These are phyloP conservation scores for Chelonoidis abingdonii DNA, from an alignment of 2,113 vertebrate genomes.

Conservation along the genomic window DNA sequence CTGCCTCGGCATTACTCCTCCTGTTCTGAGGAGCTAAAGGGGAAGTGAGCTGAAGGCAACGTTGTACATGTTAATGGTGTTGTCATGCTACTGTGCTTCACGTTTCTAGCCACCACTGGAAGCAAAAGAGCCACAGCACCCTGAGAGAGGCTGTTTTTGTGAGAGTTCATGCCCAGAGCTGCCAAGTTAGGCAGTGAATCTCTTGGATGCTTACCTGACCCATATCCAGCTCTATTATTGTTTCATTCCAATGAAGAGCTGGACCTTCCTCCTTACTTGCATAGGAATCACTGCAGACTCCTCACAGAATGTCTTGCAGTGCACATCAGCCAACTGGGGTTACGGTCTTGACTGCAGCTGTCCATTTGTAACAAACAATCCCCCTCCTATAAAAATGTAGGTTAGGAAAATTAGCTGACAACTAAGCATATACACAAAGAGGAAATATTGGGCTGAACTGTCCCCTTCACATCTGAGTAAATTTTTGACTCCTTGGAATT, in stretches of 20 bases:
- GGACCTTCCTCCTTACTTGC: background rate
- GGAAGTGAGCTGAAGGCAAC: background rate
- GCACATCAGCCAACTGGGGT: background rate
- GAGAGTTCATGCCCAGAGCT: background rate
- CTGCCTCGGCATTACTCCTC: accelerated
- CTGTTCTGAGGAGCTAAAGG: background rate
- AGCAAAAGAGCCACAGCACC: background rate
- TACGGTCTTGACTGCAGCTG: background rate
- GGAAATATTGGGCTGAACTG: background rate
- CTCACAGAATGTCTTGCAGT: background rate
- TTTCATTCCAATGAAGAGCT: background rate
- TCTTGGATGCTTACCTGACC: background rate
- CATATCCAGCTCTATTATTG: background rate
- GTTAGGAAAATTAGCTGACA: background rate
- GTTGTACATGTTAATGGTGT: background rate
- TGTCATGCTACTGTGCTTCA: background rate
- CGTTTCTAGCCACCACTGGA: background rate
- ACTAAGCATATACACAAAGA: background rate
- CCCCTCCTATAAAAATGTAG: background rate
- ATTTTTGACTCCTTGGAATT: background rate
- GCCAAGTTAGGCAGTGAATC: background rate
- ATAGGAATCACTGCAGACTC: background rate
- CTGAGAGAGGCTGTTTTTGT: background rate
- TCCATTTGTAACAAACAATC: background rate
- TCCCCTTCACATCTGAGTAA: background rate